Conservation (phyloP, 2,888 invertebrate species). For the Drosophila paracracens region DNA sequence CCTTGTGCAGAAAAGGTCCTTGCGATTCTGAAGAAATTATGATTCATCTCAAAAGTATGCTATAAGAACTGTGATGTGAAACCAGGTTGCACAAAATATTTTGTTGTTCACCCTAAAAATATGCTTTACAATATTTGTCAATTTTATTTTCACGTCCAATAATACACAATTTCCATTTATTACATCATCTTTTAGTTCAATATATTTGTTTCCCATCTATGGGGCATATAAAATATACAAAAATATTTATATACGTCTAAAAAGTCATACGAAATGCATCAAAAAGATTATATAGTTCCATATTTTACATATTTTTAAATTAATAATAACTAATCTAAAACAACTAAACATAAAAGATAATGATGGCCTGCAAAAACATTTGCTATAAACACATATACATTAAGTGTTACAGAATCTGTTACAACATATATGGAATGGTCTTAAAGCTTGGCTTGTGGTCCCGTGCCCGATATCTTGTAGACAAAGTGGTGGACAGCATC, state of each 20-base stretch:
- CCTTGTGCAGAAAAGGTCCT: background rate
- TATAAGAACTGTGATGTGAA: background rate
- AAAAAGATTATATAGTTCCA: background rate
- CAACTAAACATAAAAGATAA: conserved; percentile 20
- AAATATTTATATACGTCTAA: background rate
- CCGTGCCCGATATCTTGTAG: conserved; percentile 86
- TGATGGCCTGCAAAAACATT: conserved; percentile 1
- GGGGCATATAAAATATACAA: background rate
- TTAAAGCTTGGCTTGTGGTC: conserved; percentile 79
- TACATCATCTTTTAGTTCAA: background rate
- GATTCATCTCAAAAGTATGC: background rate
- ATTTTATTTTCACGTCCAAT: background rate
- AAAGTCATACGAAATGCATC: background rate
- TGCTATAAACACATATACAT: conserved; percentile 6
- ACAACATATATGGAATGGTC: conserved; percentile 2
- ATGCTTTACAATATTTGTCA: background rate
- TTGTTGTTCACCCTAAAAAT: background rate
- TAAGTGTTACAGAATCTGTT: background rate
- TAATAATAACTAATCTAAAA: conserved; percentile 15
- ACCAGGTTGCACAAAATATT: background rate
- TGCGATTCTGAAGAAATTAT: background rate
- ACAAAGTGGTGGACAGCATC: conserved; percentile 88
- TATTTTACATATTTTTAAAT: conserved; percentile 4
- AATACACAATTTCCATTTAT: background rate
- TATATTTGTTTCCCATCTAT: background rate